Percentiles rank a stretch among this genome's conserved stretches.
Conservation (phyloP, 2,797 vertebrate genomes). For the Natrix natrix region DNA sequence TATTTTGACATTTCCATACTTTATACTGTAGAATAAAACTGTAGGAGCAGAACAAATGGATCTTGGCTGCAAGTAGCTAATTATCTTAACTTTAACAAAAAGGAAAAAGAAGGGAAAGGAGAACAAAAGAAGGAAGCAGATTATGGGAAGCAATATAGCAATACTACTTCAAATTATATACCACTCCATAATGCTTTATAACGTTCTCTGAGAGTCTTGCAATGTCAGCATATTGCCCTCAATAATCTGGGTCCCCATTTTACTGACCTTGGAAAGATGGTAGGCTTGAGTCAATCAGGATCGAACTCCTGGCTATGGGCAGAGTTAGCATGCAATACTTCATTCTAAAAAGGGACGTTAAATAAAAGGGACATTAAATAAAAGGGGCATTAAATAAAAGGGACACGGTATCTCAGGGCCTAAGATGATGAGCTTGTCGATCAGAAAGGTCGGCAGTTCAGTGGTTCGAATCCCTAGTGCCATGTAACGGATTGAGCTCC, state of each 20-base stretch:
- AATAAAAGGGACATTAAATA: background rate
- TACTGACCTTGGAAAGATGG: background rate
- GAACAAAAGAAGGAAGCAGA: background rate
- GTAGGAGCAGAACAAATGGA: background rate
- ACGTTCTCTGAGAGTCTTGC: background rate
- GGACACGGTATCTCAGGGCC: too few species aligned
- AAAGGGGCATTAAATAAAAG: too few species aligned
- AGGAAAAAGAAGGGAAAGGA: background rate
- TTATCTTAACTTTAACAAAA: background rate
- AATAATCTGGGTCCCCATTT: background rate
- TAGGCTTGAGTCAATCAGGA: background rate
- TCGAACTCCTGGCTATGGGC: background rate
- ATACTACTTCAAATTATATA: background rate
- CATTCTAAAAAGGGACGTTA: background rate
- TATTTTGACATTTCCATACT: background rate
- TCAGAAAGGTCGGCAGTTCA: too few species aligned
- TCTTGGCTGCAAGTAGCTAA: background rate
- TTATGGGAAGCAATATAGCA: background rate
- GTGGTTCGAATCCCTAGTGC: too few species aligned
- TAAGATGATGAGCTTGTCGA: too few species aligned
- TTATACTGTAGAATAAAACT: background rate
- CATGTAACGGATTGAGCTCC: too few species aligned
- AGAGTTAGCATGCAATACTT: background rate
- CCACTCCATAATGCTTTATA: background rate
- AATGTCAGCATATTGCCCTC: background rate